phyloP scores from a whole-genome alignment of 2,113 vertebrate species.

The Guaruba guarouba region DNA sequence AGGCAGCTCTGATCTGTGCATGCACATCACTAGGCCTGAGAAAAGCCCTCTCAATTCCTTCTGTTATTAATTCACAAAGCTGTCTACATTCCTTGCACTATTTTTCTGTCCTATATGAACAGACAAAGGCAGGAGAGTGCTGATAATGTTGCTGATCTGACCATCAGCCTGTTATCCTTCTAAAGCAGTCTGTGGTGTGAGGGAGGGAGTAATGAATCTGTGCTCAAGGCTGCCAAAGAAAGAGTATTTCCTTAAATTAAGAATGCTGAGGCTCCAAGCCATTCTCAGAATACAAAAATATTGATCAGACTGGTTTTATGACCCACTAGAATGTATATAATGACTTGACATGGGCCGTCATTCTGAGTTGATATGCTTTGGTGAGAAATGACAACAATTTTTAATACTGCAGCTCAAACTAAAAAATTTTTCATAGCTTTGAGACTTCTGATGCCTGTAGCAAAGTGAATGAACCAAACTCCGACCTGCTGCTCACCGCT shows the following conservation, averaged over 20 bases:
- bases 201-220: not conserved
- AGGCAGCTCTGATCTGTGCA: not conserved
- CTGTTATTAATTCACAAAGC: not conserved
- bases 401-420: not conserved
- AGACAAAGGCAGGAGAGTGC: not conserved
- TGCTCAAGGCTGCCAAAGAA: not conserved
- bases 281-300: not conserved
- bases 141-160: not conserved
- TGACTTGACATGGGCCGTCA: not conserved
- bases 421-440: not conserved
- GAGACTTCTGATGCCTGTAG: not conserved
- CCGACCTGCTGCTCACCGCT: not conserved
- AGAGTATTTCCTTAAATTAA: not conserved
- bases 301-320: not conserved
- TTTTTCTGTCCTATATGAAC: not conserved
- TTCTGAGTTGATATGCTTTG: not conserved
- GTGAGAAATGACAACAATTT: not conserved
- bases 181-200: not conserved
- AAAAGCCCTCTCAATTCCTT: not conserved
- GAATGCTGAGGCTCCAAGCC: not conserved
- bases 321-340: fast-evolving
- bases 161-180: not conserved
- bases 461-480: not conserved
- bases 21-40: not conserved
- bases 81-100: not conserved